These are phyloP conservation scores for Neodon shergylaensis DNA, from an alignment of 2,113 vertebrate species.

Conservation along the genomic window DNA sequence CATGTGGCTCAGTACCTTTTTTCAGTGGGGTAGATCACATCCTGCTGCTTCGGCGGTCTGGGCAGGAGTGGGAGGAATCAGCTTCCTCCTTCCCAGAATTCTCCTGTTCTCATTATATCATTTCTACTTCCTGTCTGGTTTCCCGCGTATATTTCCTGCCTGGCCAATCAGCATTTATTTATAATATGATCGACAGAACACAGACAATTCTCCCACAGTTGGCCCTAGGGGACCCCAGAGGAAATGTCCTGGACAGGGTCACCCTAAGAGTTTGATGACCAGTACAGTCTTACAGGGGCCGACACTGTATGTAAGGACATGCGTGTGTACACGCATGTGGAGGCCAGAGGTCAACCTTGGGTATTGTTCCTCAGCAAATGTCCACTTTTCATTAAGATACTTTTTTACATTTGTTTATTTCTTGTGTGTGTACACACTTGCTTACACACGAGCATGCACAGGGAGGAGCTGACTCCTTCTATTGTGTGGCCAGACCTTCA, in stretches of 20 bases:
- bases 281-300: neutral
- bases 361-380: neutral
- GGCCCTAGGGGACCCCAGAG: neutral
- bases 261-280: neutral
- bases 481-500: neutral
- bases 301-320: neutral
- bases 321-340: neutral
- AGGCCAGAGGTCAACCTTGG: neutral
- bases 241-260: neutral
- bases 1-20: too few relatives aligned
- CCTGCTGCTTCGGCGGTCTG: too few relatives aligned
- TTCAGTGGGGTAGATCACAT: too few relatives aligned
- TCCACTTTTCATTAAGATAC: neutral
- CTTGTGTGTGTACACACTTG: neutral
- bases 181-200: too few relatives aligned
- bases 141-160: too few relatives aligned
- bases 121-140: too few relatives aligned
- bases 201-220: too few relatives aligned
- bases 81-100: too few relatives aligned
- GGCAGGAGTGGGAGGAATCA: too few relatives aligned
- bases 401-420: neutral
- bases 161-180: too few relatives aligned
- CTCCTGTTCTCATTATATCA: too few relatives aligned
- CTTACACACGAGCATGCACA: rapidly evolving
- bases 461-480: neutral